Evolutionary conservation across 2,113 vertebrate genomes (phyloP).

Genomic region (Poecilia latipinna): DNA sequence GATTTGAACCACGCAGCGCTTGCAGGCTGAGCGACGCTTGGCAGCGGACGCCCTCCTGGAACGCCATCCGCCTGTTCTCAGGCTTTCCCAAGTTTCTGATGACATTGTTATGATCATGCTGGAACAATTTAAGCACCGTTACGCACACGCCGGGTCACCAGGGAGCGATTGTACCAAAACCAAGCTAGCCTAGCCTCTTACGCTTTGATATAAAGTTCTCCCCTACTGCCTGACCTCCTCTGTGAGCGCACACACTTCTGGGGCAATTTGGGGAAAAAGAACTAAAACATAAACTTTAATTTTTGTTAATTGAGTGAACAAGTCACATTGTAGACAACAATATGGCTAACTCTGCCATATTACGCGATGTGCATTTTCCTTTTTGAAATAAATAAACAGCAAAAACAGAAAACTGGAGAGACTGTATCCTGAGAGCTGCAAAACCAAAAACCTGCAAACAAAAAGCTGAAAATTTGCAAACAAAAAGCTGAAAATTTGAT

Average conservation of each 20-base stretch:
- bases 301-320: too few relatives aligned
- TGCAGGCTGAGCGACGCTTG: slow-evolving; percentile 29
- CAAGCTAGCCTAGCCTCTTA: slow-evolving; percentile 30
- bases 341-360: too few relatives aligned
- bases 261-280: not conserved
- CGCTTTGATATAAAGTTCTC: slow-evolving; percentile 64
- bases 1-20: not conserved
- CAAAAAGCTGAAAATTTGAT: too few relatives aligned
- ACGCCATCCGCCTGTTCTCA: slow-evolving; percentile 28
- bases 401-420: too few relatives aligned
- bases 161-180: slow-evolving; percentile 43
- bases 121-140: slow-evolving; percentile 50
- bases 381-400: too few relatives aligned
- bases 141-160: slow-evolving; percentile 39
- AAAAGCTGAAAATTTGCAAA: too few relatives aligned
- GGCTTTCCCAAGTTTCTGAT: slow-evolving; percentile 48
- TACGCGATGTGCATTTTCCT: too few relatives aligned
- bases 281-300: not conserved
- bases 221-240: slow-evolving; percentile 66
- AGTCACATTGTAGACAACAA: too few relatives aligned
- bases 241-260: slow-evolving; percentile 24
- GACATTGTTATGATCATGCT: slow-evolving; percentile 62
- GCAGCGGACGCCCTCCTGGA: slow-evolving; percentile 15
- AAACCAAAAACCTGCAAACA: too few relatives aligned
- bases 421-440: too few relatives aligned